Evolutionary conservation across 1,140 invertebrate species (phyloP).

Genomic region (Drosophila parabipectinata): DNA sequence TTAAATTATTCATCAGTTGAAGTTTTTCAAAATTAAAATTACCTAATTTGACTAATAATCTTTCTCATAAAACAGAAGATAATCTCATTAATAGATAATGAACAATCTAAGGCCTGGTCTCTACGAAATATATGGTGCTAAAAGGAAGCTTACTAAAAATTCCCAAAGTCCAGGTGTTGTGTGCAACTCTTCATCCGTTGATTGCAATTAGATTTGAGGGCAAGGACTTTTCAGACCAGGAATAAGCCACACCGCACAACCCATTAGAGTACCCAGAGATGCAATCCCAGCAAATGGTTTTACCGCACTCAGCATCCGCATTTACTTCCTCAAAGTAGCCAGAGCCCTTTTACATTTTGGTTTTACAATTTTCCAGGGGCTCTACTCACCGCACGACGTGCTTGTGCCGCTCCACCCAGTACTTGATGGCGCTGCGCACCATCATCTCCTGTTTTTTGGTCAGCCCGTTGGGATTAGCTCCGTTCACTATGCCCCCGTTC

Average conservation of each 20-base stretch:
- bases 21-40: neutral
- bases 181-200: neutral
- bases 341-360: slow-evolving; percentile 15
- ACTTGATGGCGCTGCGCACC: slow-evolving; percentile 92
- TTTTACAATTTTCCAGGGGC: slow-evolving; percentile 8
- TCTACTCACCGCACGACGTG: slow-evolving; percentile 90
- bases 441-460: slow-evolving; percentile 92
- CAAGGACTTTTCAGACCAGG: slow-evolving; percentile 4
- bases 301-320: neutral
- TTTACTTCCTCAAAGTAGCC: slow-evolving; percentile 1
- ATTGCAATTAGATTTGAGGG: slow-evolving; percentile 14
- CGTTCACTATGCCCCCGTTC: slow-evolving; percentile 33
- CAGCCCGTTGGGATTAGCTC: slow-evolving; percentile 89
- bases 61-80: too few relatives aligned
- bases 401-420: slow-evolving; percentile 94
- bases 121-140: too few relatives aligned
- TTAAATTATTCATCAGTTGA: neutral
- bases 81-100: too few relatives aligned
- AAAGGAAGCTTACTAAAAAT: too few relatives aligned
- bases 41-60: neutral
- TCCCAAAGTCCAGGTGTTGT: too few relatives aligned
- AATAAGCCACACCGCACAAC: neutral
- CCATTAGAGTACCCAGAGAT: slow-evolving; percentile 11
- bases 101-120: too few relatives aligned
- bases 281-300: slow-evolving; percentile 11